phyloP scores from a whole-genome alignment of 2,113 vertebrate genomes.

The Xiphophorus maculatus region DNA sequence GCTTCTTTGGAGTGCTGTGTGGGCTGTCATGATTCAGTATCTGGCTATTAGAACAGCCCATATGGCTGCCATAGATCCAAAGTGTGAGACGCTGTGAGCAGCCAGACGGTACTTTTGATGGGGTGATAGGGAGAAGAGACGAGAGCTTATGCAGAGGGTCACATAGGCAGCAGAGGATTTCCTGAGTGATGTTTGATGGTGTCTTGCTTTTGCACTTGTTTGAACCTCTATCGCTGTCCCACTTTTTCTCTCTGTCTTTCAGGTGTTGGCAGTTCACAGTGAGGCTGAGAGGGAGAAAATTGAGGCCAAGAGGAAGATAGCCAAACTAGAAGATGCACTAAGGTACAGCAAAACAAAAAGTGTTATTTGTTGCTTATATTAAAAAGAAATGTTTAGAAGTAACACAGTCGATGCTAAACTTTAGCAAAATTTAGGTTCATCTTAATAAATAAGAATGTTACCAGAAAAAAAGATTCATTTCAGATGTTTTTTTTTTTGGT shows the following conservation, averaged over 20 bases:
- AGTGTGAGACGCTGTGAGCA: constrained; percentile 45
- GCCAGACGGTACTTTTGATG: constrained; percentile 56
- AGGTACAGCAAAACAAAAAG: constrained; percentile 62
- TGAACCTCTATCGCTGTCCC: constrained; percentile 11
- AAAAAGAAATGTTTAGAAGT: background rate
- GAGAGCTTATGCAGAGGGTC: constrained; percentile 56
- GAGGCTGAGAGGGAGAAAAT: constrained; percentile 75
- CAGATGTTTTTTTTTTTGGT: background rate
- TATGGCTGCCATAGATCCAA: constrained; percentile 57
- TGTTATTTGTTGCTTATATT: background rate
- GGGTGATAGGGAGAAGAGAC: constrained; percentile 58
- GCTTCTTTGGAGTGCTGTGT: constrained; percentile 19
- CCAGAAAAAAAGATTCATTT: too few relatives aligned
- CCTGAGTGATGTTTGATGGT: constrained; percentile 63
- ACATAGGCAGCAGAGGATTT: constrained; percentile 36
- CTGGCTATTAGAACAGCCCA: constrained; percentile 54
- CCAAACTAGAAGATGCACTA: constrained; percentile 75
- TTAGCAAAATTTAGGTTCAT: background rate
- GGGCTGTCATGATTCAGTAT: constrained; percentile 37
- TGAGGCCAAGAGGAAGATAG: constrained; percentile 72
- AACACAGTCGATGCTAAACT: background rate
- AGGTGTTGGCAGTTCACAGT: constrained; percentile 72
- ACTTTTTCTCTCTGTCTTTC: constrained; percentile 1
- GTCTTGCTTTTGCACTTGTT: constrained; percentile 49
- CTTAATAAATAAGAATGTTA: background rate